Percentiles rank a stretch among this genome's conserved stretches.
Evolutionary conservation across 2,888 invertebrate species (phyloP).

Genomic region (Caradrina kadenii): DNA sequence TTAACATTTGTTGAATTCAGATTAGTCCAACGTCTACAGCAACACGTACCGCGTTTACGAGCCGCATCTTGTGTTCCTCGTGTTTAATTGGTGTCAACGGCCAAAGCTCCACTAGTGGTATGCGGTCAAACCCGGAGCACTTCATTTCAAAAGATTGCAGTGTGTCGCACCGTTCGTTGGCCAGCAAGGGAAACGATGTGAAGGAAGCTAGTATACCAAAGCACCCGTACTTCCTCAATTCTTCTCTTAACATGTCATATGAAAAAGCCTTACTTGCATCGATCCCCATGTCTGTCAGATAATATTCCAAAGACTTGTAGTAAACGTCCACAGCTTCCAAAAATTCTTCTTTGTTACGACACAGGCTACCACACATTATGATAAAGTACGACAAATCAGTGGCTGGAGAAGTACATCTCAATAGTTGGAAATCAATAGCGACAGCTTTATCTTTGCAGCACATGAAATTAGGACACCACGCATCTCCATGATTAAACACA

Average conservation of each 20-base stretch:
- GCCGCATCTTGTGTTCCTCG: slow-evolving; percentile 67
- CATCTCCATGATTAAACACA: slow-evolving; percentile 77
- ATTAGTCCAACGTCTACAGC: slow-evolving; percentile 75
- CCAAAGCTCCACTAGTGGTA: slow-evolving; percentile 76
- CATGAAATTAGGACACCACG: slow-evolving; percentile 78
- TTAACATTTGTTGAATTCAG: slow-evolving; percentile 54
- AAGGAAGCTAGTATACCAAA: slow-evolving; percentile 71
- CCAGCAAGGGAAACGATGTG: slow-evolving; percentile 72
- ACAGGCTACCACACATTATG: slow-evolving; percentile 66
- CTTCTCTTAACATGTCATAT: slow-evolving; percentile 67
- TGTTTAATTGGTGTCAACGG: slow-evolving; percentile 68
- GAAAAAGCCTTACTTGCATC: slow-evolving; percentile 67
- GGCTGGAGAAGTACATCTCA: slow-evolving; percentile 73
- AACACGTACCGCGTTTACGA: slow-evolving; percentile 72
- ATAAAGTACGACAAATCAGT: slow-evolving; percentile 73
- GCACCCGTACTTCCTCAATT: slow-evolving; percentile 73
- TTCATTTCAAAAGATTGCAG: slow-evolving; percentile 63
- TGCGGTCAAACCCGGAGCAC: slow-evolving; percentile 64
- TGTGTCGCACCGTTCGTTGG: slow-evolving; percentile 71
- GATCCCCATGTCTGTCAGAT: slow-evolving; percentile 73
- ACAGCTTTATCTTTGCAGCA: slow-evolving; percentile 67
- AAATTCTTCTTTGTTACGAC: slow-evolving; percentile 68
- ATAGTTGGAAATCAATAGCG: slow-evolving; percentile 76
- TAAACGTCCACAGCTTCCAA: slow-evolving; percentile 70
- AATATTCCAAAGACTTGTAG: slow-evolving; percentile 69